Base-by-base conservation (phyloP, 2,797 vertebrate genomes). In the Periparus ater region DNA sequence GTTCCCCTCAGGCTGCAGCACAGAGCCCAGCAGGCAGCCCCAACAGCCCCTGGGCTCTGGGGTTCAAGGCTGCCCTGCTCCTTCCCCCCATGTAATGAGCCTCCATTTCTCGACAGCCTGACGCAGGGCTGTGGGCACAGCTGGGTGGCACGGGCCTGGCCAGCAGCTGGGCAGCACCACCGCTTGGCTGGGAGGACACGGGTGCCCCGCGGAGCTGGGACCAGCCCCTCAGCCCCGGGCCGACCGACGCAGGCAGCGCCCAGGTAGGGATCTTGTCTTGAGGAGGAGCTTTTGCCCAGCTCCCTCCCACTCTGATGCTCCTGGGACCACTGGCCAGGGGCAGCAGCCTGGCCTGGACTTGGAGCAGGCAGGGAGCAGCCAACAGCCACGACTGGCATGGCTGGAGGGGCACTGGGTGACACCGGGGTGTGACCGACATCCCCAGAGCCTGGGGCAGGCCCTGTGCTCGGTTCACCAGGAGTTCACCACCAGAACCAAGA, bases 91-190 rank as follows among this genome's bases (percentile, higher is more conserved):
- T 93, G 85, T 95, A 96, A 95, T 89, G 73, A 96, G 92, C 89
- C 54, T 94, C 96, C 82, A 0, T 96, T 94, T 96, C 93, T 95
- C 36, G 70, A 88, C 95, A 96, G 93, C 92, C 95, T 89, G 91
- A 78, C 47, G 65, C 47, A 80, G 94, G 93, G 92, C 92, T 92
- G 87, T 95, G 95, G 92, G 92, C 93, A 38, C 95, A 83, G 85
- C 93, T 85, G 93, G 96, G 93, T 84, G 81, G 92, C 87, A 21
- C 42, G 42, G 94, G 93, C 91, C 89, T 61, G 4, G 92, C 72
- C 89, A 85, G 92, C 86, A 95, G 93, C 91, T 93, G 91, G 96
- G 92, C 87, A 80, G 75, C 86, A 84, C 50, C 85, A 92, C 75
- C 61, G 22, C 93, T 94, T 2, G 17, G 95, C 94, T 92, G 86